These are phyloP conservation scores for Epicampocera succincta DNA, from an alignment of 2,888 invertebrate genomes.

Conservation along the genomic window DNA sequence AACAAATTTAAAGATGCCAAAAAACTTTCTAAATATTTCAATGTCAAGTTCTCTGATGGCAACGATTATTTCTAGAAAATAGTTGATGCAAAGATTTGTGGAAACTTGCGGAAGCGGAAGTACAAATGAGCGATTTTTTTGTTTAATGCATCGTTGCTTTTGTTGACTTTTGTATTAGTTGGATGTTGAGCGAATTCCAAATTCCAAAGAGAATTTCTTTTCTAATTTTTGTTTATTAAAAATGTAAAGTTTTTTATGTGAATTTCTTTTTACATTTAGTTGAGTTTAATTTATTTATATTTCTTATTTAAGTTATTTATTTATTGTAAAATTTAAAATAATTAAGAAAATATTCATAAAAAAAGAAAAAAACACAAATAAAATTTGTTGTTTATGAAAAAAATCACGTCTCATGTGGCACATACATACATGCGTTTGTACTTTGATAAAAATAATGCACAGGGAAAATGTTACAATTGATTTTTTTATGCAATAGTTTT, in stretches of 20 bases:
- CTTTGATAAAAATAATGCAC: too few relatives aligned
- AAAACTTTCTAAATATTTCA: slow-evolving; percentile 2
- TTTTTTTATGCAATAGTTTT: too few relatives aligned
- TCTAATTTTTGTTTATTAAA: slow-evolving; percentile 57
- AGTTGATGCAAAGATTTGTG: slow-evolving; percentile 18
- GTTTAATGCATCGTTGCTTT: slow-evolving; percentile 6
- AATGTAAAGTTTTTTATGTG: slow-evolving; percentile 36
- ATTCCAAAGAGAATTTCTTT: slow-evolving; percentile 61
- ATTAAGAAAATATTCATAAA: slow-evolving; percentile 2
- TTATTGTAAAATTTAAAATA: slow-evolving; percentile 58
- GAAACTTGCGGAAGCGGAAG: slow-evolving; percentile 18
- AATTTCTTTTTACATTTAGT: slow-evolving; percentile 52
- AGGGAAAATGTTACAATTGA: too few relatives aligned
- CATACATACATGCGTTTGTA: too few relatives aligned
- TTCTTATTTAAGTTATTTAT: slow-evolving; percentile 63
- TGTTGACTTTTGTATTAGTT: neutral
- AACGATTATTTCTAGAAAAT: slow-evolving; percentile 27
- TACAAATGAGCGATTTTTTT: neutral
- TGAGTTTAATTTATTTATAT: slow-evolving; percentile 66
- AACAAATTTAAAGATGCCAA: slow-evolving; percentile 19
- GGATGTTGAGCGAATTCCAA: slow-evolving; percentile 13
- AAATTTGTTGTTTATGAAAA: slow-evolving; percentile 31
- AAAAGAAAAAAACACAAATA: slow-evolving; percentile 38
- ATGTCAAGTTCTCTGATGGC: neutral
- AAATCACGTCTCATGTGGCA: too few relatives aligned